These are phyloP conservation scores for Equus quagga DNA, from an alignment of 2,113 vertebrate genomes.

Conservation along the genomic window DNA sequence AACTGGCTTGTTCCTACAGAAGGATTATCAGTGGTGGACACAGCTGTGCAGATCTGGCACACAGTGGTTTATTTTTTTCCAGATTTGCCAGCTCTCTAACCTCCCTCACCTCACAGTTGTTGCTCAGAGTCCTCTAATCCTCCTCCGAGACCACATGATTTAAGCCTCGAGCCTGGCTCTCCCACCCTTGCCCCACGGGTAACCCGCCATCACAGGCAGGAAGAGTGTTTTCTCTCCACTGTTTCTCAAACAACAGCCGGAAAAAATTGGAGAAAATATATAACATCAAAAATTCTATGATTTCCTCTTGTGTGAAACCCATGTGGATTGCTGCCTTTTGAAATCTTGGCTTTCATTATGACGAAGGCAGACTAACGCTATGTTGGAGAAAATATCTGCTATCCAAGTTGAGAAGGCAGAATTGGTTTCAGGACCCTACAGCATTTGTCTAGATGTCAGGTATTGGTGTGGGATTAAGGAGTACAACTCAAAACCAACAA, in stretches of 20 bases:
- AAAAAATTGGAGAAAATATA: neutral
- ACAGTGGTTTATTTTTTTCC: neutral
- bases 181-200: neutral
- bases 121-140: slow-evolving; percentile 52
- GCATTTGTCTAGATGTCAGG: neutral
- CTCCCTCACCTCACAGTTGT: slow-evolving; percentile 41
- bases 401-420: neutral
- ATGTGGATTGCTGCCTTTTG: neutral
- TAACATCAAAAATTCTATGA: neutral
- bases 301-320: neutral
- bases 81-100: slow-evolving; percentile 53
- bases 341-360: slow-evolving; percentile 3
- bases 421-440: neutral
- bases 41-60: slow-evolving; percentile 61
- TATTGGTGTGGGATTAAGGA: neutral
- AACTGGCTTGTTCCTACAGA: slow-evolving; percentile 36
- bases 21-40: slow-evolving; percentile 71
- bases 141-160: neutral
- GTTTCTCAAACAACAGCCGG: neutral
- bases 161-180: neutral
- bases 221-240: neutral
- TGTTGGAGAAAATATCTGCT: neutral
- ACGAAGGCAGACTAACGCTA: neutral
- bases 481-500: neutral
- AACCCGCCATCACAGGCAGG: neutral